Evolutionary conservation across 2,888 invertebrate genomes (phyloP).

Genomic region (Ophion slaviceki): DNA sequence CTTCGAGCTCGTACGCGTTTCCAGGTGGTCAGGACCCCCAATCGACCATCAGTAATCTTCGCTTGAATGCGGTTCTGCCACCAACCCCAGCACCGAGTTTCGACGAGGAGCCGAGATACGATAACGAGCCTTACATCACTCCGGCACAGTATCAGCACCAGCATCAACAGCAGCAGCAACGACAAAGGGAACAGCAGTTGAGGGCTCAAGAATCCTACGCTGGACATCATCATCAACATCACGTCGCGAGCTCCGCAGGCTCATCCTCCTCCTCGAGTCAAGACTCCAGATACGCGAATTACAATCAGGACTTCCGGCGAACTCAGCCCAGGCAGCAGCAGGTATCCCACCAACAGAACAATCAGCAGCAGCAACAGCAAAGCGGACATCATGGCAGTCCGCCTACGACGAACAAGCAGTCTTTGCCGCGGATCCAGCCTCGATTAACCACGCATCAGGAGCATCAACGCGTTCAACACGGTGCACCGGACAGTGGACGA

Average conservation of each 20-base stretch:
- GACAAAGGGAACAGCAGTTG: conserved; percentile 65
- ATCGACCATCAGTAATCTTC: conserved; percentile 75
- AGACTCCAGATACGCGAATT: conserved; percentile 74
- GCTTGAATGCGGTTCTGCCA: conserved; percentile 77
- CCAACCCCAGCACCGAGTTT: conserved; percentile 73
- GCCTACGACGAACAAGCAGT: conserved; percentile 22
- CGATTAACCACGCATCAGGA: conserved; percentile 60
- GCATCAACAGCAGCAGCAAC: conserved; percentile 69
- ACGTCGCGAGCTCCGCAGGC: conserved; percentile 3
- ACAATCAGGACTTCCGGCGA: conserved; percentile 75
- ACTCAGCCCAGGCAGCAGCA: conserved; percentile 73
- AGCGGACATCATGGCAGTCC: conserved; percentile 6
- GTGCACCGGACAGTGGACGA: conserved; percentile 10
- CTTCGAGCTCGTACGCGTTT: conserved; percentile 78
- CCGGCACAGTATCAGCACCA: conserved; percentile 76
- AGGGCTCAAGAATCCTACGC: conserved; percentile 59
- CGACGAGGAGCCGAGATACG: conserved; percentile 73
- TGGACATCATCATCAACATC: conserved; percentile 59
- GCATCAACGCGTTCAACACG: conserved; percentile 64
- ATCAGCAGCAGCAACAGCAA: conserved; percentile 52
- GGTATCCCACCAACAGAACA: conserved; percentile 62
- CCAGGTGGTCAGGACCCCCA: conserved; percentile 72
- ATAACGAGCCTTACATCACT: conserved; percentile 77
- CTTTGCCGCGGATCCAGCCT: conserved; percentile 54
- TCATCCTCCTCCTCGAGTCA: conserved; percentile 60